Percentiles rank a stretch among this genome's conserved stretches.
phyloP scores from a whole-genome alignment of 2,113 vertebrate genomes.

The Toxostoma redivivum region DNA sequence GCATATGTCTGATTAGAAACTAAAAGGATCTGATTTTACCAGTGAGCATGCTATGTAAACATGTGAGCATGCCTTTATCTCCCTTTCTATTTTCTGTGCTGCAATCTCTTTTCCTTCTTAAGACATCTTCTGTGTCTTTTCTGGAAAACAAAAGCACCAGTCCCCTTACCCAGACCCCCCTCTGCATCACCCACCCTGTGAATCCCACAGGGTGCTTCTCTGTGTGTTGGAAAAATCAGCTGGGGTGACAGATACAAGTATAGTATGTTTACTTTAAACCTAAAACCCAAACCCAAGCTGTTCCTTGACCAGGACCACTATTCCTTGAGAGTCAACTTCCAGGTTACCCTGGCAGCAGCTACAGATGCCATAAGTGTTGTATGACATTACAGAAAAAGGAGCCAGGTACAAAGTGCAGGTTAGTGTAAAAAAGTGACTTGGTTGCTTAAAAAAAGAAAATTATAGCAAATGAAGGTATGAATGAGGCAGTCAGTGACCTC shows the following conservation, averaged over 20 bases:
- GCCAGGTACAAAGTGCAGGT: neutral
- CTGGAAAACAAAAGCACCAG: neutral
- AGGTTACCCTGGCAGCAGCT: conserved; percentile 28
- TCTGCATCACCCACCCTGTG: neutral
- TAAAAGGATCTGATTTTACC: conserved; percentile 18
- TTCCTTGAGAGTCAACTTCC: neutral
- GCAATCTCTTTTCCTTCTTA: conserved; percentile 9
- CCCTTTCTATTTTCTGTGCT: neutral
- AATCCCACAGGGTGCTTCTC: neutral
- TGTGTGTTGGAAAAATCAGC: neutral
- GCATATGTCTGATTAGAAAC: neutral
- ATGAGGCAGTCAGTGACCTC: conserved; percentile 15
- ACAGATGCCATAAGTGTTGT: neutral
- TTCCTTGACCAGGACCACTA: neutral
- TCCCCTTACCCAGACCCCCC: neutral
- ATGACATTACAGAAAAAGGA: neutral
- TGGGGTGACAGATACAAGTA: neutral
- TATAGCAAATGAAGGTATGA: conserved; percentile 11
- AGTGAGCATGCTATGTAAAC: neutral
- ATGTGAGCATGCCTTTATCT: neutral
- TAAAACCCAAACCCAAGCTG: neutral
- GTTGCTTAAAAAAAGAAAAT: neutral
- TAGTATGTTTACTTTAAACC: neutral
- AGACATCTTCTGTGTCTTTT: neutral
- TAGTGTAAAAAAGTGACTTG: neutral